A percentile compares a stretch with the other conserved stretches of the same genome.
These are phyloP conservation scores for Leptoclinus maculatus DNA, from an alignment of 2,797 vertebrate genomes.

Conservation along the genomic window DNA sequence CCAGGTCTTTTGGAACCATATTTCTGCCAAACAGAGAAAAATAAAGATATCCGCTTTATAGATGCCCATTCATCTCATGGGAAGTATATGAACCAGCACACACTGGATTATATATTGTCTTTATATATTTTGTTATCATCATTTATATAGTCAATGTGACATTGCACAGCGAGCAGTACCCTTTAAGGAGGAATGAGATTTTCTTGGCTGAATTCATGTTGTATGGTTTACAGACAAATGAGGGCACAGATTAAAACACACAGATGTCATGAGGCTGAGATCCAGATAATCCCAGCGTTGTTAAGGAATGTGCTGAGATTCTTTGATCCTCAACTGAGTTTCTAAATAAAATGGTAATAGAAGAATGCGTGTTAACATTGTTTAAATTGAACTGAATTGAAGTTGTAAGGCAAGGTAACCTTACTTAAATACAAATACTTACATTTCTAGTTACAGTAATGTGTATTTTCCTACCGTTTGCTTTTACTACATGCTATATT, in stretches of 20 bases:
- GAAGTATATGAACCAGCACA: constrained; percentile 11
- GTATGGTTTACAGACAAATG: constrained; percentile 51
- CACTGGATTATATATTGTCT: constrained; percentile 38
- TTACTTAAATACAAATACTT: neutral
- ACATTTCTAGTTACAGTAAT: neutral
- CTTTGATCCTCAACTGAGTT: constrained; percentile 20
- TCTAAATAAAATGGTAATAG: neutral
- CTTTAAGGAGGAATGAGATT: constrained; percentile 23
- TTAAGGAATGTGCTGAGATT: constrained; percentile 42
- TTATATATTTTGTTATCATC: constrained; percentile 40
- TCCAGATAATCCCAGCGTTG: constrained; percentile 60
- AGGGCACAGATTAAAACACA: constrained; percentile 53
- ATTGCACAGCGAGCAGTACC: neutral
- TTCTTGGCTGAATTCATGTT: constrained; percentile 36
- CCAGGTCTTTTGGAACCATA: constrained; percentile 23
- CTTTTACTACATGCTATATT: neutral
- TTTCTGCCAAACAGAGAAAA: constrained; percentile 36
- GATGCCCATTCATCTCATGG: constrained; percentile 20
- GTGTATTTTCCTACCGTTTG: neutral
- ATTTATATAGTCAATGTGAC: constrained; percentile 39
- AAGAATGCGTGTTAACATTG: neutral
- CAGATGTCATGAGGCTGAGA: constrained; percentile 43
- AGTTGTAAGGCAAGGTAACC: neutral
- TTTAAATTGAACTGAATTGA: neutral
- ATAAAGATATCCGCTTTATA: constrained; percentile 34